Conservation (phyloP, 2,113 vertebrate genomes). For the Phasianus colchicus region DNA sequence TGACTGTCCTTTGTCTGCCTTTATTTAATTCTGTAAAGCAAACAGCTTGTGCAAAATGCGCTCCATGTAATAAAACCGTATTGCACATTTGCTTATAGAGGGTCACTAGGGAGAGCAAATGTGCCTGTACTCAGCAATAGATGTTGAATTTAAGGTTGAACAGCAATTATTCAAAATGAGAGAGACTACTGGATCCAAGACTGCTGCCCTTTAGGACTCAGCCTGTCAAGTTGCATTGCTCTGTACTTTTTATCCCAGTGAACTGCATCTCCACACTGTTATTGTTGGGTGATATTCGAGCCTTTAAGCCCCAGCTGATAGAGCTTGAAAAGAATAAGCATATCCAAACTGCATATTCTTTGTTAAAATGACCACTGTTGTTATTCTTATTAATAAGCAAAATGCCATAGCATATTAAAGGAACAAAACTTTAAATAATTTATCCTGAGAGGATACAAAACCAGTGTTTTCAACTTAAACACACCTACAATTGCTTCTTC, state of each 20-base stretch:
- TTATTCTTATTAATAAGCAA: not conserved
- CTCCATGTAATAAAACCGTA: constrained; percentile 51
- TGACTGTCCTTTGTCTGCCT: constrained; percentile 39
- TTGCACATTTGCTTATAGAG: constrained; percentile 52
- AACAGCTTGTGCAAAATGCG: constrained; percentile 57
- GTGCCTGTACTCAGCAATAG: constrained; percentile 56
- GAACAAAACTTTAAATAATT: constrained; percentile 12
- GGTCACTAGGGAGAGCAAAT: constrained; percentile 51
- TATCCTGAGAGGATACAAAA: not conserved
- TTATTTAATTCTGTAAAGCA: constrained; percentile 71
- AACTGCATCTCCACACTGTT: constrained; percentile 13
- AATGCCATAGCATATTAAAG: not conserved
- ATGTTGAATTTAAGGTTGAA: constrained; percentile 46
- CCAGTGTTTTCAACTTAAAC: constrained; percentile 1
- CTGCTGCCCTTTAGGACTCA: constrained; percentile 57
- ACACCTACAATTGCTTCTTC: not conserved
- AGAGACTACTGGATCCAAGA: constrained; percentile 31
- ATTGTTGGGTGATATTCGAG: not conserved
- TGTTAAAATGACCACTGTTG: not conserved
- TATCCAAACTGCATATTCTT: not conserved
- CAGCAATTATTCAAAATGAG: constrained; percentile 66
- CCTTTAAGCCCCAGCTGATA: not conserved
- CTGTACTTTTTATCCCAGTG: constrained; percentile 18
- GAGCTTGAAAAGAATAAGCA: not conserved
- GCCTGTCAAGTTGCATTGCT: constrained; percentile 30